Evolutionary conservation across 2,113 vertebrate genomes (phyloP).

Genomic region (Otolemur garnettii): DNA sequence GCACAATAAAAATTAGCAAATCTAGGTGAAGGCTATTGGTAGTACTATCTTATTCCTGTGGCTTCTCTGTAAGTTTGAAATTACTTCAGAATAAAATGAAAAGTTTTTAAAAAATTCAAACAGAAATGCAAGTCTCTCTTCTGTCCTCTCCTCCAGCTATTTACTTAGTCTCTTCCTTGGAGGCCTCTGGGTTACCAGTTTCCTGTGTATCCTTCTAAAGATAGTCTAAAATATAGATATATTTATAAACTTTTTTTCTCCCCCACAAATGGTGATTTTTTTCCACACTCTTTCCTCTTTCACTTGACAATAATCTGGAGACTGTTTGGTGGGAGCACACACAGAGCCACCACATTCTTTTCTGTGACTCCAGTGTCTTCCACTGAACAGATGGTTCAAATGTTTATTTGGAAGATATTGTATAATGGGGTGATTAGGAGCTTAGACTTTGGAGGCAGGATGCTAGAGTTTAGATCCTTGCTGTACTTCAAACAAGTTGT

Average conservation of each 20-base stretch:
- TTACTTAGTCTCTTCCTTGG: neutral
- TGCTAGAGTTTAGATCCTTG: neutral
- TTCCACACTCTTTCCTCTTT: neutral
- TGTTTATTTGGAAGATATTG: neutral
- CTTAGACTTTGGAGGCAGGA: neutral
- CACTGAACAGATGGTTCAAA: neutral
- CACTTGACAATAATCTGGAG: neutral
- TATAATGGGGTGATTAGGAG: neutral
- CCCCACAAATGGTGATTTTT: neutral
- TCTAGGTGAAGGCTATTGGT: neutral
- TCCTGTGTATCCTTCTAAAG: constrained; percentile 58
- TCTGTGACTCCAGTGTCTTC: neutral
- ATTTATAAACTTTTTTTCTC: constrained; percentile 36
- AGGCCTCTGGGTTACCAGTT: neutral
- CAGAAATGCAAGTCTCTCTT: neutral
- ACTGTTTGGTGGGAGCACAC: neutral
- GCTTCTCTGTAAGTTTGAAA: neutral
- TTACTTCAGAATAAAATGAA: neutral
- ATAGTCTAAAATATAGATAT: neutral
- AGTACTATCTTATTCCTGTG: neutral
- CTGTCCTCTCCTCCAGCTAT: neutral
- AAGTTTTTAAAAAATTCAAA: constrained; percentile 1
- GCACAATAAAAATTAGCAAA: neutral
- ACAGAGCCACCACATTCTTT: neutral
- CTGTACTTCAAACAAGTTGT: neutral